Evolutionary conservation across 2,888 invertebrate species (phyloP), one percentile per base, ranked within the genome.

Genomic region (Cacoxenus indagator): DNA sequence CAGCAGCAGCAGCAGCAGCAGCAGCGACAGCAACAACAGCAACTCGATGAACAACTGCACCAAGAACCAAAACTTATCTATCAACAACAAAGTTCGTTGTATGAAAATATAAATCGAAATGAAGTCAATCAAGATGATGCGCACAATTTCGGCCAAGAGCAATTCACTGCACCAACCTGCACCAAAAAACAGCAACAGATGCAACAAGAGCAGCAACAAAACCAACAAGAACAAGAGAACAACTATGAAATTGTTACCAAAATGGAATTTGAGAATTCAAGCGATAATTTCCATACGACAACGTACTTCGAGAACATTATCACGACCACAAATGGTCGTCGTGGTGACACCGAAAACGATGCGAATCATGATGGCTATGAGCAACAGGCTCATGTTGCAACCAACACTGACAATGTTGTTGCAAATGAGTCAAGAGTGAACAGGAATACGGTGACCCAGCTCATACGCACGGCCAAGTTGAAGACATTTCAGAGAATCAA

Each of bases 131-230:
- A 61, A 43, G 43, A n/a, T 71, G 68, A 73, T 71, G 65, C 45
- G 67, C 71, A 73, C 70, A 75, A 78, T 65, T 73, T 70, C 67
- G 76, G 78, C 76, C 84, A 85, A 76, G 81, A 83, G 77, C 81
- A 84, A 81, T 77, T 80, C 75, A 81, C 80, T 81, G 84, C 82
- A 76, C 77, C 72, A 82, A 86, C 86, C 86, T 82, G 82, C 86
- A 85, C 84, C 86, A 84, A 85, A 84, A 78, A 85, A 81, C 85
- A 85, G 81, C 77, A 85, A 86, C 86, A 86, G 84, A 85, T 82
- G 82, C 73, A 76, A 76, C 75, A 80, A 76, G 76, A 75, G 71
- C 77, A 75, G 71, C 77, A 77, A 67, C 73, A 75, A 71, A 67
- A 70, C 67, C 70, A 70, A 70, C 55, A 46, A 48, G 19, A 24